Evolutionary conservation across 2,888 invertebrate species (phyloP), one percentile per base, ranked within the genome.

Genomic region (Rotaria magnacalcarata): DNA sequence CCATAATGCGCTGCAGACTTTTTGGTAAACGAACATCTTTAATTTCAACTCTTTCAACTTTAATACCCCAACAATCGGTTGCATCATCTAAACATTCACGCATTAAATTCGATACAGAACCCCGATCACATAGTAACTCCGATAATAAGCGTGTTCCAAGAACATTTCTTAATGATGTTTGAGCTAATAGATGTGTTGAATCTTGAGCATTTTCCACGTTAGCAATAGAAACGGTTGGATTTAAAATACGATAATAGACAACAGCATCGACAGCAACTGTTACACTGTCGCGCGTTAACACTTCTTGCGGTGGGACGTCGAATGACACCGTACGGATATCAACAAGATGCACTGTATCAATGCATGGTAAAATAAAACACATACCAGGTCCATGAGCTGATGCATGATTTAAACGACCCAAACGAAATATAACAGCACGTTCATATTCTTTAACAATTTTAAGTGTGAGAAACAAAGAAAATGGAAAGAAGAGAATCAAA

Each of bases 371-470:
- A 88, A 97, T 95, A 93, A 97, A 97, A 92, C 97, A 97, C 89
- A 97, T 96, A n/a, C 80, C 80, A 47, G 80, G 80, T 47, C 80
- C 80, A 47, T 41, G n/a, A 16, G 34, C 47, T 24, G 84, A 84
- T 43, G 96, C 96, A 43, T 75, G 41, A 43, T 96, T 96, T 7
- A 95, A 94, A 87, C 96, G 93, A 11, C 96, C 96, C 87, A 97
- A 92, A 85, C 96, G 94, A 91, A 97, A 97, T 90, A 97, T 96
- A 58, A 97, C 96, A 0, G 96, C 96, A 88, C 97, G 92, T 85
- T 97, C 96, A 91, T 97, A 97, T 90, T 97, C 96, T 90, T 96
- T 96, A 5, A 97, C 96, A 74, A 97, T 96, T 94, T 96, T 96
- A 90, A 96, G 95, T 91, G 96, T 96, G 87, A 96, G 93, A 91